Conservation (phyloP, 2,797 vertebrate species). For the Eleutherodactylus coqui region DNA sequence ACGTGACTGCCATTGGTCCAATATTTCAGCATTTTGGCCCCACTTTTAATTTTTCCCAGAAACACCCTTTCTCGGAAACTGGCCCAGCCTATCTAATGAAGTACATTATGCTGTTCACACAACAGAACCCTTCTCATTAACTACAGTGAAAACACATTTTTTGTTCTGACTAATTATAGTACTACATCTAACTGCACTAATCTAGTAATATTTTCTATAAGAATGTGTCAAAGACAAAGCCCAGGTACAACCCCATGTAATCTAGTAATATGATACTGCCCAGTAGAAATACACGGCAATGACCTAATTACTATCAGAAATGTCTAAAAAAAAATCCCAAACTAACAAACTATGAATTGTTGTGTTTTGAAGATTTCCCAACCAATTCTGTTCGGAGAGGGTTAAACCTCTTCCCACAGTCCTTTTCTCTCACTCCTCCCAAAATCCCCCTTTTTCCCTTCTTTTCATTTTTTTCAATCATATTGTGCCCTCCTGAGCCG, state of each 20-base stretch:
- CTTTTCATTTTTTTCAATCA: slow-evolving; percentile 53
- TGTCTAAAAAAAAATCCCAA: background rate
- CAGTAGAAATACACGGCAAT: background rate
- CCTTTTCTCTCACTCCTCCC: slow-evolving; percentile 23
- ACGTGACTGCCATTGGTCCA: too few species aligned
- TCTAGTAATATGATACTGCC: background rate
- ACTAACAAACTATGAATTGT: background rate
- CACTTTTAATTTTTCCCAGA: too few species aligned
- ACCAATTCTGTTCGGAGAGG: slow-evolving; percentile 8
- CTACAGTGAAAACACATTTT: too few species aligned
- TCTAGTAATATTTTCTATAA: background rate
- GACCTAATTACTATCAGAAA: background rate
- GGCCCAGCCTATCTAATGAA: too few species aligned
- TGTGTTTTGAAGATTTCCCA: background rate
- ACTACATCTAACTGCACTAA: too few species aligned
- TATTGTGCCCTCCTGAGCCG: slow-evolving; percentile 62
- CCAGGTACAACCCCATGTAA: too few species aligned
- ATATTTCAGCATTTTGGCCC: too few species aligned
- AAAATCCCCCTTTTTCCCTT: slow-evolving; percentile 33
- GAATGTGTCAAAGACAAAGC: background rate
- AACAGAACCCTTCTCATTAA: too few species aligned
- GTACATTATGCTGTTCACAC: too few species aligned
- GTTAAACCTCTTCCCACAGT: slow-evolving; percentile 61
- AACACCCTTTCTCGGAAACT: too few species aligned
- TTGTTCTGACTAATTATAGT: too few species aligned